phyloP scores from a whole-genome alignment of 2,797 vertebrate species.

The Danio albolineatus region DNA sequence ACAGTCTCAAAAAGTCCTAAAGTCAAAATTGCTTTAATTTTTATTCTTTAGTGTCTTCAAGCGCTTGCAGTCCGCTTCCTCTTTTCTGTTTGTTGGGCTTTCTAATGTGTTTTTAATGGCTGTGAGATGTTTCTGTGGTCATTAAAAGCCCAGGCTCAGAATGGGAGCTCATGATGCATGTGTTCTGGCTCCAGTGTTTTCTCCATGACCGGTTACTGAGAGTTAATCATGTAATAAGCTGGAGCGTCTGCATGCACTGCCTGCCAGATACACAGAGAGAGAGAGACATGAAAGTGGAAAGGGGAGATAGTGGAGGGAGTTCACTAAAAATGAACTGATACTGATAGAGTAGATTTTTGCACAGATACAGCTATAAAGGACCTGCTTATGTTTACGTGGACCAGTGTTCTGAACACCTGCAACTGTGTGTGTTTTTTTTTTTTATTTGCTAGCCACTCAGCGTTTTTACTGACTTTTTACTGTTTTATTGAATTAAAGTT shows the following conservation, averaged over 20 bases:
- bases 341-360: not conserved
- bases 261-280: slow-evolving; percentile 43
- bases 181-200: slow-evolving; percentile 12
- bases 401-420: not conserved
- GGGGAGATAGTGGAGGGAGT: not conserved
- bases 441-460: no score
- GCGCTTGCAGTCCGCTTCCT: not conserved
- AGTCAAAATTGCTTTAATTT: slow-evolving; percentile 14
- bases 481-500: no score
- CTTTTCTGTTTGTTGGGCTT: slow-evolving; percentile 6
- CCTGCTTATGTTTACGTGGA: not conserved
- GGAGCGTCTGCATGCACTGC: slow-evolving; percentile 5
- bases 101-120: slow-evolving; percentile 34
- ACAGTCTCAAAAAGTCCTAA: not conserved
- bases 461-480: no score
- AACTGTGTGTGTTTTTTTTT: no score
- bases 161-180: slow-evolving; percentile 17
- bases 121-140: slow-evolving; percentile 10
- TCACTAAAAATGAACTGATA: not conserved
- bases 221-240: slow-evolving; percentile 30
- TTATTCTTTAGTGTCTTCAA: not conserved
- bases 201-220: not conserved
- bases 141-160: slow-evolving; percentile 12
- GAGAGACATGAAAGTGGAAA: not conserved
- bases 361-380: not conserved